Base-by-base conservation (phyloP, 1,140 invertebrate species). In the Alviniconcha marisindica region DNA sequence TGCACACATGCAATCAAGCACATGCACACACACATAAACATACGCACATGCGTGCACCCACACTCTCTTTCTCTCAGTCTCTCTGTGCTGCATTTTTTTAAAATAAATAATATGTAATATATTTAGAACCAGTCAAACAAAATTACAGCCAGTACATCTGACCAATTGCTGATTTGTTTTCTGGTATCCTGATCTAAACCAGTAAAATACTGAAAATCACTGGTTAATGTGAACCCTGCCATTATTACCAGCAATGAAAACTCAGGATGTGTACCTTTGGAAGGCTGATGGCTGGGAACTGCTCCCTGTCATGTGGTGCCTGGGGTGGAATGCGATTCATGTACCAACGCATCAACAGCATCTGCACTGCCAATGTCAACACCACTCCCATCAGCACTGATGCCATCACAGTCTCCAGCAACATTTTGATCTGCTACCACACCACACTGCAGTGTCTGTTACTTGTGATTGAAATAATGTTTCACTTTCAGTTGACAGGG, bases 301-400 rank as follows among this genome's bases (percentile, higher is more conserved):
- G 91, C 78, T 91, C 92, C 31, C 77, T 66, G 89, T 87, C 0
- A 86, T 78, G 12, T 89, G 90, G 78, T 90, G 92, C 44, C 90
- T 88, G 36, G 90, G 90, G 12, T 91, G 90, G 93, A 36, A 90
- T 73, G 90, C 90, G 71, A 28, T 74, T 73, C 24, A 94, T 83
- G 83, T 93, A 94, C 44, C 89, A 92, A 81, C 93, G 93, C 82
- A 94, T 91, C 36, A 94, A 88, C 83, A 94, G 93, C 89, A 92
- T 93, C 89, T 94, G 92, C 24, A 94, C 81, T 2, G 89, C 77
- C n/a, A 94, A 81, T 2, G 93, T 94, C 88, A 92, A 92, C 91
- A 92, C 86, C 88, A 94, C 86, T 83, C 94, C 94, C 48, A 86
- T 33, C 38, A 88, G 56, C 56, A 90, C 48, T 21, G 85, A 87